Evolutionary conservation across 2,888 invertebrate species (phyloP), one percentile per base, ranked within the genome.

Genomic region (Mylabris sibirica): DNA sequence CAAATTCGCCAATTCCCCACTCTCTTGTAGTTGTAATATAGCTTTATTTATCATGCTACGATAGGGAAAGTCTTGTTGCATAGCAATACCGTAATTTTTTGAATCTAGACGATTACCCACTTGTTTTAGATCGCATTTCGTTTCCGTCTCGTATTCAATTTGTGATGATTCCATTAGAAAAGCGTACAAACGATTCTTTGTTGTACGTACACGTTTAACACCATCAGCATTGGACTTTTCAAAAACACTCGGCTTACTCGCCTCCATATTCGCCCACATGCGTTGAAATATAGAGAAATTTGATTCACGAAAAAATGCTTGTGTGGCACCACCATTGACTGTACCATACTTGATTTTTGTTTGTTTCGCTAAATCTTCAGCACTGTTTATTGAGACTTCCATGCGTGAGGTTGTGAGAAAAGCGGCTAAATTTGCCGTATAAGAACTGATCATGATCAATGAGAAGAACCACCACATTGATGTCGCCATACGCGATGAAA

Each of bases 121-220:
- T 87, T 93, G 92, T 81, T 89, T 92, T 72, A 97, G 87, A 60
- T 94, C 91, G 80, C 97, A 98, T 77, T 95, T 89, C 66, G 94
- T 89, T 84, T 96, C 93, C 65, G 94, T 88, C 77, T 92, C 92
- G 84, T 97, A 99, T 84, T 99, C 98, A 73, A 99, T 92, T 3
- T 94, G 93, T 0, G 97, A 93, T 1, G 97, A 97, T 86, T 99
- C 99, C 96, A 98, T 98, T 63, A 99, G 88, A 84, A 94, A 99
- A 1, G 99, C 99, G 83, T 97, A 99, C 60, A 88, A 87, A 68
- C 92, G 89, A 68, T 93, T 89, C 83, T 93, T 93, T 17, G 90
- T 91, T 82, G 91, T 92, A 64, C 89, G 79, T 0, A 98, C 98
- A 72, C 95, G 88, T 9, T 94, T 92, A 0, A 96, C 91, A 0